Conservation (phyloP, 1,140 invertebrate species). For the Orius laevigatus region DNA sequence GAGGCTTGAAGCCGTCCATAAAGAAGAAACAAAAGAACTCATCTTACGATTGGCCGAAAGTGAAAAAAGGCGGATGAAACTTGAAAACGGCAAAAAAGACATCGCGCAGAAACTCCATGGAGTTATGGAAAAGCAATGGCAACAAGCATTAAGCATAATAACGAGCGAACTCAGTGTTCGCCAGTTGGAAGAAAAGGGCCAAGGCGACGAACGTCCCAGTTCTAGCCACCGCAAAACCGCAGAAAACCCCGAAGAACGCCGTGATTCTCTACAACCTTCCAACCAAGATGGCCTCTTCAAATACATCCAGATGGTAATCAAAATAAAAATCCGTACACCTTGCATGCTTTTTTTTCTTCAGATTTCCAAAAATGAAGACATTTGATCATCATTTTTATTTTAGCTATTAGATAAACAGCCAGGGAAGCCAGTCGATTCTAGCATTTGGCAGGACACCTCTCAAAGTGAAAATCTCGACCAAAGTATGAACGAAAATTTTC, state of each 20-base stretch:
- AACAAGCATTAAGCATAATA: constrained; percentile 54
- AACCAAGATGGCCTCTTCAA: constrained; percentile 13
- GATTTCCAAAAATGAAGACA: background rate
- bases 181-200: constrained; percentile 2
- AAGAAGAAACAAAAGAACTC: constrained; percentile 50
- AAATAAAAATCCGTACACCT: background rate
- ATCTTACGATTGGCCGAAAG: constrained; percentile 44
- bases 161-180: constrained; percentile 21
- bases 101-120: constrained; percentile 54
- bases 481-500: no score
- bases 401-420: constrained; percentile 14
- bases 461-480: constrained; percentile 3
- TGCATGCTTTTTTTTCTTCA: background rate
- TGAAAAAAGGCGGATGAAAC: constrained; percentile 13
- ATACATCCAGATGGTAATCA: constrained; percentile 14
- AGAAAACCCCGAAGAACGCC: background rate
- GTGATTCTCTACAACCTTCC: background rate
- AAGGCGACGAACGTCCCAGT: background rate
- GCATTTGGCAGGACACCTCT: constrained; percentile 1
- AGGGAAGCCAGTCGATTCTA: constrained; percentile 10
- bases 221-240: background rate
- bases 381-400: background rate
- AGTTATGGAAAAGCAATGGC: constrained; percentile 65
- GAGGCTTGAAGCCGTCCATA: constrained; percentile 58
- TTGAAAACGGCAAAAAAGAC: constrained; percentile 32